A percentile compares a stretch with the other conserved stretches of the same genome.
These are phyloP conservation scores for Sciurus vulgaris DNA, from an alignment of 2,797 vertebrate species.

Conservation along the genomic window DNA sequence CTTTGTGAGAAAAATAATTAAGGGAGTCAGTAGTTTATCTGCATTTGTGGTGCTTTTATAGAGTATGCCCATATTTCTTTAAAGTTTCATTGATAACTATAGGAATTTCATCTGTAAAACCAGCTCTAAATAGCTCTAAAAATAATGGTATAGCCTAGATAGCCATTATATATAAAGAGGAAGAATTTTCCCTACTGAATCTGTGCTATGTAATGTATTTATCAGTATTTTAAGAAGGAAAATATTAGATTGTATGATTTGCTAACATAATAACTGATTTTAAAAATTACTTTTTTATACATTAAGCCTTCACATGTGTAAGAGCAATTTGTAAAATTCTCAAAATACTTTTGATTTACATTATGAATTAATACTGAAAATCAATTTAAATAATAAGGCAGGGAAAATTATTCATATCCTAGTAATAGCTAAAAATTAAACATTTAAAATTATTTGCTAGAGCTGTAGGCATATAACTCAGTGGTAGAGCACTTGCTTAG, in stretches of 20 bases:
- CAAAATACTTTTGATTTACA: slow-evolving; percentile 59
- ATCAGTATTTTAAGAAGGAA: slow-evolving; percentile 18
- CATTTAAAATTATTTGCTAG: slow-evolving; percentile 23
- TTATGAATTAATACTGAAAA: slow-evolving; percentile 53
- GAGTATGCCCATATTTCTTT: slow-evolving; percentile 35
- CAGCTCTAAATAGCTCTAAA: slow-evolving; percentile 16
- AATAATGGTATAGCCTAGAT: background rate
- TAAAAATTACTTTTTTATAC: slow-evolving; percentile 46
- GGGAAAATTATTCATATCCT: slow-evolving; percentile 48
- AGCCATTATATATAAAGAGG: background rate
- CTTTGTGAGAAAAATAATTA: slow-evolving; percentile 32
- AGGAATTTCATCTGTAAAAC: slow-evolving; percentile 46
- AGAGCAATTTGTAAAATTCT: slow-evolving; percentile 63
- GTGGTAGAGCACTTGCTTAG: background rate
- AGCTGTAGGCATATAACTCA: background rate
- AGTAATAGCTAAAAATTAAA: slow-evolving; percentile 38
- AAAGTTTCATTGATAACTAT: slow-evolving; percentile 19
- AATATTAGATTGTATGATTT: background rate
- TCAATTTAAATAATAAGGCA: slow-evolving; percentile 54
- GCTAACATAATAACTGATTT: slow-evolving; percentile 43
- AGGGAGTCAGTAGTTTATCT: slow-evolving; percentile 18
- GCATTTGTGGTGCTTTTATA: slow-evolving; percentile 45
- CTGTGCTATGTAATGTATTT: background rate
- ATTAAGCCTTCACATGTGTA: slow-evolving; percentile 24
- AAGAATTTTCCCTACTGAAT: slow-evolving; percentile 55